Percentiles rank a stretch among this genome's conserved stretches.
Conservation (phyloP, 1,140 invertebrate species). For the Nilaparvata lugens region DNA sequence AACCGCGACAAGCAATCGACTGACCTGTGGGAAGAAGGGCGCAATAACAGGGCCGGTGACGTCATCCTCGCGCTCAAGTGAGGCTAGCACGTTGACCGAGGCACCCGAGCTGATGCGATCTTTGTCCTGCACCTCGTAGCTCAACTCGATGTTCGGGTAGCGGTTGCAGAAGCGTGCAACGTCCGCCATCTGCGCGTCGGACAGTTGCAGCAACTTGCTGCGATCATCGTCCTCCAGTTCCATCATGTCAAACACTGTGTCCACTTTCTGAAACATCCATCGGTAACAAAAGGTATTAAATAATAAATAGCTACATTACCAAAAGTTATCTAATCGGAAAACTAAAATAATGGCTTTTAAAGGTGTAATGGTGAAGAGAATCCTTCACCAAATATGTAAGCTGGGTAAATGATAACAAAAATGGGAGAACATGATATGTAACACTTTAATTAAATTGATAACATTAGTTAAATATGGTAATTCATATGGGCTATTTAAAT, state of each 20-base stretch:
- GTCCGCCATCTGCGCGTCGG: slow-evolving; percentile 85
- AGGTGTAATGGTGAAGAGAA: too few relatives aligned
- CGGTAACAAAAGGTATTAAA: too few relatives aligned
- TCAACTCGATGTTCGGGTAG: slow-evolving; percentile 97
- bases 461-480: too few relatives aligned
- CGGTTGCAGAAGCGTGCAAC: slow-evolving; percentile 97
- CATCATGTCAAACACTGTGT: slow-evolving; percentile 98
- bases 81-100: slow-evolving; percentile 80
- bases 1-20: too few relatives aligned
- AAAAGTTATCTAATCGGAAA: too few relatives aligned
- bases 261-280: slow-evolving; percentile 53
- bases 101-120: slow-evolving; percentile 68
- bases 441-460: too few relatives aligned
- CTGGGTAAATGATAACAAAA: too few relatives aligned
- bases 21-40: slow-evolving; percentile 94
- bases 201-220: slow-evolving; percentile 73
- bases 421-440: too few relatives aligned
- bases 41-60: slow-evolving; percentile 94
- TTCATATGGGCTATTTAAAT: too few relatives aligned
- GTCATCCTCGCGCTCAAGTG: slow-evolving; percentile 93
- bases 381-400: too few relatives aligned
- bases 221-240: slow-evolving; percentile 94
- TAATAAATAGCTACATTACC: too few relatives aligned
- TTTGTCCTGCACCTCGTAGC: slow-evolving; percentile 82
- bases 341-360: too few relatives aligned